Evolutionary conservation across 92 coral and sea anemone species (phyloP).

Genomic region (Porites rus): DNA sequence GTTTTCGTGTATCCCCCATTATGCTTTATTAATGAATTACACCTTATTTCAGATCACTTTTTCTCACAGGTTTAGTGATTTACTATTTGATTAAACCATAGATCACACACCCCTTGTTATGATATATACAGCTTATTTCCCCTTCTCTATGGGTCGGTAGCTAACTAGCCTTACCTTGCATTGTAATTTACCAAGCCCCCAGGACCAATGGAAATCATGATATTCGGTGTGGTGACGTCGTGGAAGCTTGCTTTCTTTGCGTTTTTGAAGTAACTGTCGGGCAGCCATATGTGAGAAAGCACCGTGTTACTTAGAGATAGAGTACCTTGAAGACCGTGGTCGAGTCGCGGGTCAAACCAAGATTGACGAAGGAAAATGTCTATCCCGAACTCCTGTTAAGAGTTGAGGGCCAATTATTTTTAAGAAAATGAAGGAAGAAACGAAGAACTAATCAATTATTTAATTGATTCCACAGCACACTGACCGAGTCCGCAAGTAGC

Average conservation of each 20-base stretch:
- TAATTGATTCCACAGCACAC: too few relatives aligned
- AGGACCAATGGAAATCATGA: constrained; percentile 69
- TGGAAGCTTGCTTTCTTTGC: constrained; percentile 68
- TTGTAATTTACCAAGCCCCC: constrained; percentile 63
- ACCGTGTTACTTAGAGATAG: constrained; percentile 55
- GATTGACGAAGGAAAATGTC: constrained; percentile 69
- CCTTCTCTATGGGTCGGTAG: too few relatives aligned
- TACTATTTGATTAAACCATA: too few relatives aligned
- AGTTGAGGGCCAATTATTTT: not conserved
- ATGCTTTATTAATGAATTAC: too few relatives aligned
- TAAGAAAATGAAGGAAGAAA: not conserved
- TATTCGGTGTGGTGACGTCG: constrained; percentile 68
- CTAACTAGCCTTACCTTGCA: constrained; percentile 43
- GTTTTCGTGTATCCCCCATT: too few relatives aligned
- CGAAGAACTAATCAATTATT: not conserved
- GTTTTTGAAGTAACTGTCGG: constrained; percentile 70
- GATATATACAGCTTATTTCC: too few relatives aligned
- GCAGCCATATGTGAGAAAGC: constrained; percentile 59
- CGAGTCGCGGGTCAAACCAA: constrained; percentile 64
- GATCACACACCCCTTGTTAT: too few relatives aligned
- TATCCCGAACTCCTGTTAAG: constrained; percentile 61
- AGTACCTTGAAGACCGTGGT: constrained; percentile 64
- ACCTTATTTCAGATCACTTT: too few relatives aligned
- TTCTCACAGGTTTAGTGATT: too few relatives aligned
- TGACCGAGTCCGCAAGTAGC: too few relatives aligned